Evolutionary conservation across 2,113 vertebrate genomes (phyloP).

Genomic region (Irena cyanogastra): DNA sequence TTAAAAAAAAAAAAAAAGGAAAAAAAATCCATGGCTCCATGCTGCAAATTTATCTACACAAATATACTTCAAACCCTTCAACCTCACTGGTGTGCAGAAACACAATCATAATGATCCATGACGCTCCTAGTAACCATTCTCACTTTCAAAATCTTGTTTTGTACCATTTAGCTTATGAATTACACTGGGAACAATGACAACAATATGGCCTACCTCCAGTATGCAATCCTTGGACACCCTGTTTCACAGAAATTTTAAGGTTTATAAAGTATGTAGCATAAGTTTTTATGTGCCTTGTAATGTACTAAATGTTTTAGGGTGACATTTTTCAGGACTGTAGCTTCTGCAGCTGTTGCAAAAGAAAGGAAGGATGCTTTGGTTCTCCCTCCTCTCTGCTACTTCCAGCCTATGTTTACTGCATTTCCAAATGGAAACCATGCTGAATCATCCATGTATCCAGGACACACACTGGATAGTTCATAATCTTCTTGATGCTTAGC

Average conservation of each 20-base stretch:
- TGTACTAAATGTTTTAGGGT: background rate
- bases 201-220: background rate
- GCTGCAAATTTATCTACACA: background rate
- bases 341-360: background rate
- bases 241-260: background rate
- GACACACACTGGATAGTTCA: background rate
- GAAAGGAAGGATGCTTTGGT: background rate
- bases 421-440: background rate
- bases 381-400: background rate
- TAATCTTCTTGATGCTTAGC: constrained; percentile 16
- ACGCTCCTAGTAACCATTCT: background rate
- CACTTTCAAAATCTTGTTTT: background rate
- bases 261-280: background rate
- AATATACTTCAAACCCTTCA: background rate
- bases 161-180: background rate
- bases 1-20: too few relatives aligned
- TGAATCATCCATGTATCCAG: background rate
- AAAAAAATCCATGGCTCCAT: too few relatives aligned
- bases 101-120: background rate
- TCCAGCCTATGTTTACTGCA: background rate
- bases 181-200: background rate
- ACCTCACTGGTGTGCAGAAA: background rate
- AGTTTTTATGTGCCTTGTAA: background rate
- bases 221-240: background rate
- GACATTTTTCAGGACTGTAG: background rate